Base-by-base conservation (phyloP, 2,113 vertebrate species). In the Ptilorrhoa leucosticta region DNA sequence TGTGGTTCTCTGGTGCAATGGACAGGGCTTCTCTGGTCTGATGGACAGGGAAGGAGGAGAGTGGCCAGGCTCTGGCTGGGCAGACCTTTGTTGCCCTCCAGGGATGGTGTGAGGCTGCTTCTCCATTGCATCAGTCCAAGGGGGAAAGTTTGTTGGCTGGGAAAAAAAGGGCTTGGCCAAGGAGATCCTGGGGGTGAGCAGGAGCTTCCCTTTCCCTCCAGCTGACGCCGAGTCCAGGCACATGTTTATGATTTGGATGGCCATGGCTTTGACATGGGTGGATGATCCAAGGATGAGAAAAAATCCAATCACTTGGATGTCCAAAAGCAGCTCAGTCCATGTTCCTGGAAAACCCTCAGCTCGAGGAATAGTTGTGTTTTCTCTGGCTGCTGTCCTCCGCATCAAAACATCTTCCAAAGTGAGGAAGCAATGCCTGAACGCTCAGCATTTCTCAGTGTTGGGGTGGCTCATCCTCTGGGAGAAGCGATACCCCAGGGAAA, bases 271-370 rank as follows among this genome's bases (percentile, higher is more conserved):
- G 81, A 63, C 33, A 18, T 7, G 15, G 6, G 33, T 23, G 42
- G 19, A 10, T 44, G 56, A 57, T 78, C 78, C 70, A 40, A 73
- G 39, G 31, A 51, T 54, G 53, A 48, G 57, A 71, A 72, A 75
- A 70, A 85, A 26, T n/a, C 54, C 6, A 23, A 76, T 83, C 17
- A 28, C 39, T 84, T 9, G 2, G 33, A 22, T 1, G 0, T 57
- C 60, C 3, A 3, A 82, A 60, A 71, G 40, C 57, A 60, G 39
- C 73, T 82, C 27, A 15, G 39, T 83, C 83, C 24, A 4, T 39
- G 23, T 66, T 95, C 90, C 73, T 94, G 71, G 85, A 85, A 92
- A 90, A 47, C 57, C 39, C 56, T 72, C 56, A 56, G 35, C 69
- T 57, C 63, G 51, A 82, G 69, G 45, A 81, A 80, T 44, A 72